Conservation (phyloP, 1,140 invertebrate species). For the Maniola jurtina region DNA sequence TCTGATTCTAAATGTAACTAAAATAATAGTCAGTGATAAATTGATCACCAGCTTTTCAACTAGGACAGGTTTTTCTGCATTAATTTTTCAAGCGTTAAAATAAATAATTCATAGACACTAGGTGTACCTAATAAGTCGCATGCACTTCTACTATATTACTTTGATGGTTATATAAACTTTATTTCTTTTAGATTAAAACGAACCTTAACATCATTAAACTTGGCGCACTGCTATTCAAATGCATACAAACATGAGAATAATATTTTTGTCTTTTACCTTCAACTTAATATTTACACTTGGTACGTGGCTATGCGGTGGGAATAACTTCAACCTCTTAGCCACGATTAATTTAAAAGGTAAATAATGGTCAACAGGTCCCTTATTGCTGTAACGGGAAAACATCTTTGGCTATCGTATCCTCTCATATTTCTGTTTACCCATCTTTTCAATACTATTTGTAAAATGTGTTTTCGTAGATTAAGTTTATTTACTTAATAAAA, state of each 20-base stretch:
- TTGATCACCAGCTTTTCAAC: too few species aligned
- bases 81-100: too few species aligned
- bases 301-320: conserved; percentile 44
- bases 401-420: conserved; percentile 22
- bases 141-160: neutral
- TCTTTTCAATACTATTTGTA: conserved; percentile 3
- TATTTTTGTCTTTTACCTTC: conserved; percentile 32
- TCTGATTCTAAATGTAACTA: too few species aligned
- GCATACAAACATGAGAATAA: conserved; percentile 18
- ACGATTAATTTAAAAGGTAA: conserved; percentile 54
- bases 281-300: conserved; percentile 23
- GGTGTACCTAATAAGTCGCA: neutral
- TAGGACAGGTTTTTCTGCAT: too few species aligned
- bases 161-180: too few species aligned
- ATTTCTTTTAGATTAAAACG: neutral
- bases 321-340: conserved; percentile 40
- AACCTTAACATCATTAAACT: conserved; percentile 19
- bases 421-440: conserved; percentile 14
- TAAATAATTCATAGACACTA: too few species aligned
- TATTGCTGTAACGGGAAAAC: conserved; percentile 45
- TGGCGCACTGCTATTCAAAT: conserved; percentile 31
- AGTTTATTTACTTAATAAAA: neutral
- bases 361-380: conserved; percentile 41
- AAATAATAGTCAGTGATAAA: too few species aligned
- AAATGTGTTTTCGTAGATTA: neutral